Percentiles rank a stretch among this genome's conserved stretches.
These are phyloP conservation scores for Ceratotherium simum DNA, from an alignment of 2,113 vertebrate species.

Conservation along the genomic window DNA sequence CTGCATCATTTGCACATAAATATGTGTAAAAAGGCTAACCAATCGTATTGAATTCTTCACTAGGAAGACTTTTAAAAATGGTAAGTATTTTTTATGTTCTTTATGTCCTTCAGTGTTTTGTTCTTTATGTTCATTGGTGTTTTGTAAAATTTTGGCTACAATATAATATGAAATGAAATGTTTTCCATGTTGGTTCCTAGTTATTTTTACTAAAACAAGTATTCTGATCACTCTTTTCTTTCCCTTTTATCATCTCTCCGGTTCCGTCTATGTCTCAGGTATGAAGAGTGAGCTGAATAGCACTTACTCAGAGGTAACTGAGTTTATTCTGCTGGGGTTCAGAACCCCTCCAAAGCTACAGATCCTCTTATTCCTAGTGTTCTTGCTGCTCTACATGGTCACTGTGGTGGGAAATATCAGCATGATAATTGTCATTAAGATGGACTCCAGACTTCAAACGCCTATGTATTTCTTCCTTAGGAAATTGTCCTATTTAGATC, in stretches of 20 bases:
- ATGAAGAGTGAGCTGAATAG: neutral
- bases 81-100: neutral
- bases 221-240: neutral
- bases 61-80: neutral
- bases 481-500: conserved; percentile 83
- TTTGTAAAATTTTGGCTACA: neutral
- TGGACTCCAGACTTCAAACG: conserved; percentile 76
- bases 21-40: neutral
- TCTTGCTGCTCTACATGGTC: conserved; percentile 74
- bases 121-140: neutral
- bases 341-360: neutral
- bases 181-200: neutral
- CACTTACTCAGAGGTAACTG: conserved; percentile 67
- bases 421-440: conserved; percentile 74
- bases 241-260: neutral
- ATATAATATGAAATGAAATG: neutral
- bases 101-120: neutral
- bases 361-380: conserved; percentile 70
- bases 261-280: neutral
- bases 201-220: neutral
- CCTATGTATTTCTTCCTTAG: conserved; percentile 85
- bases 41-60: neutral
- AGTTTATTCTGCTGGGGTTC: conserved; percentile 80
- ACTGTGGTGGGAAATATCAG: conserved; percentile 75
- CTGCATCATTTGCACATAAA: neutral